A percentile compares a stretch with the other conserved stretches of the same genome.
phyloP scores from a whole-genome alignment of 2,797 vertebrate genomes.

The Anas flavirostris region DNA sequence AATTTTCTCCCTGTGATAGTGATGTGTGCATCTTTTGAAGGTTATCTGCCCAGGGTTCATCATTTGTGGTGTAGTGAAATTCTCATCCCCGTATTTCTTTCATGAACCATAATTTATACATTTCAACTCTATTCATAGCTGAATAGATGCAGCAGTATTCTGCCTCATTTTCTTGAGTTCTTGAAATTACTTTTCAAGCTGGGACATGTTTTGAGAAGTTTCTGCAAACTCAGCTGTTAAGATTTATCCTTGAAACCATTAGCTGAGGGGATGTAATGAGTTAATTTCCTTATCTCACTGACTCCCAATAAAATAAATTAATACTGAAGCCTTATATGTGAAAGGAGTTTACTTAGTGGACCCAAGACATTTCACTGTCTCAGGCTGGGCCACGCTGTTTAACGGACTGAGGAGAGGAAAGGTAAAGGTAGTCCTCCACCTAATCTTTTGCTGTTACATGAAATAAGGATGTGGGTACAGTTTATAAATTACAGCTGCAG shows the following conservation, averaged over 20 bases:
- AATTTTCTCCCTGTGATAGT: constrained; percentile 31
- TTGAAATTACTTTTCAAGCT: constrained; percentile 35
- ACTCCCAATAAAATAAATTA: not conserved
- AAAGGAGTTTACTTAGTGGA: not conserved
- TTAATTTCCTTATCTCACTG: not conserved
- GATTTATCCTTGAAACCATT: not conserved
- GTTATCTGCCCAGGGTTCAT: constrained; percentile 27
- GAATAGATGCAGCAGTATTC: not conserved
- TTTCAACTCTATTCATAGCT: constrained; percentile 22
- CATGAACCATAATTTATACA: constrained; percentile 10
- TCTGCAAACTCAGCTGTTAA: not conserved
- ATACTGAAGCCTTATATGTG: not conserved
- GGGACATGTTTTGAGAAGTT: not conserved
- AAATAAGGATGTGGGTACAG: not conserved
- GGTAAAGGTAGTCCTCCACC: not conserved
- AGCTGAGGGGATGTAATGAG: not conserved
- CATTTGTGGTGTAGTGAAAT: not conserved
- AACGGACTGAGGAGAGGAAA: not conserved
- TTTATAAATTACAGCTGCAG: not conserved
- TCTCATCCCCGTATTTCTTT: constrained; percentile 46
- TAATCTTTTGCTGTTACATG: not conserved
- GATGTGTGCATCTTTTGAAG: constrained; percentile 15
- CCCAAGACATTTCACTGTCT: not conserved
- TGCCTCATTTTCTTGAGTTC: constrained; percentile 16
- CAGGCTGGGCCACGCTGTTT: not conserved